Base-by-base conservation (phyloP, 2,113 vertebrate genomes). In the Pholis gunnellus region DNA sequence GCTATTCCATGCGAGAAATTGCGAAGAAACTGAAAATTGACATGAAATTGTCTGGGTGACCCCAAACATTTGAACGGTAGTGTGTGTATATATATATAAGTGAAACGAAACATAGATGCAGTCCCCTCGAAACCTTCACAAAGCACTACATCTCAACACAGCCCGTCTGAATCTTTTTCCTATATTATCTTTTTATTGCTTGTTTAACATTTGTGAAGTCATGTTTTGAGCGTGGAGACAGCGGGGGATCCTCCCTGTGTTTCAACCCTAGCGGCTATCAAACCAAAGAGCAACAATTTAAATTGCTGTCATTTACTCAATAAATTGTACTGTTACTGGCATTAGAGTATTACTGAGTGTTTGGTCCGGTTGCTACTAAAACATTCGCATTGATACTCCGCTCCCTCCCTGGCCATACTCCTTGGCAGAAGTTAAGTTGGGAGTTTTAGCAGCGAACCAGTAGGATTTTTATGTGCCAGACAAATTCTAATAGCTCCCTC, bases 341-440 rank as follows among this genome's bases (percentile, higher is more conserved):
- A 79, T 56, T 68, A 71, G 31, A 64, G 66, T 40, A 70, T 86
- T 79, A 63, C 72, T 91, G 78, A 77, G 14, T 78, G 72, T 86
- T 86, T 81, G 54, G 75, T 80, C 74, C 68, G 75, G 80, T 86
- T 84, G 76, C 85, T 84, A 76, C 79, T 75, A 74, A 84, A 90
- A 85, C 82, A 84, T 80, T 75, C 61, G 44, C 59, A 60, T 61
- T 77, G 64, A 87, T 83, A 67, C 20, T 81, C 54, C 71, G 57
- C 78, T 83, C 64, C 31, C 50, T 69, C 56, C 54, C 66, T 79
- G 68, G 72, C 65, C 79, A 3, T 34, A 17, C 50, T 78, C 20
- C 8, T 78, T 75, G 80, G 75, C 83, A 84, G 74, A 79, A 14
- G 50, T 72, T 63, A 31, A 34, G 25, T 73, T 68, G 10, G 54